Base-by-base conservation (phyloP, 2,113 vertebrate species). In the Neofelis nebulosa region DNA sequence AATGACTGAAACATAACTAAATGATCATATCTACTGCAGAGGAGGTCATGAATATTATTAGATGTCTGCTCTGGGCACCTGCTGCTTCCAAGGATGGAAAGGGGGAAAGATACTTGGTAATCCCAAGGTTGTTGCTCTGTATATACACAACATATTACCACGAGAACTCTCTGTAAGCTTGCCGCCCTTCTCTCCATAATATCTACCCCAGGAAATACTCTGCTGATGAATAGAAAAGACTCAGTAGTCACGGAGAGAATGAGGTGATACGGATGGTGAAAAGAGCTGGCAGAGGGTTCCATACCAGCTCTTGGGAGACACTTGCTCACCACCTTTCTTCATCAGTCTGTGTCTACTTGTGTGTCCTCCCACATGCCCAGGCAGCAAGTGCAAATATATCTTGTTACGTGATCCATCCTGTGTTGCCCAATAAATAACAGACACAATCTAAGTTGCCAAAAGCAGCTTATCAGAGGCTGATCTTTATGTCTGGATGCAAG, bases 391-490 rank as follows among this genome's bases (percentile, higher is more conserved):
- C 68, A 93, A 96, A 95, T 93, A 94, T 57, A 29, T 82, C 78
- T 96, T 25, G 57, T 76, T 96, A 95, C 76, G 69, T 82, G 92
- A 97, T 78, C 97, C 84, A 88, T 96, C 96, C 76, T 92, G 92
- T 33, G 57, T 66, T 91, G 63, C 95, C 87, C 74, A 83, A 95
- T 96, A 96, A 98, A 97, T 94, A 98, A 97, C 69, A 97, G 84
- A 90, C 69, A 97, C 94, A 81, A 96, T 96, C 45, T 50, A 81
- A 76, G 96, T 0, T 48, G 85, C 97, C 97, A 97, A 98, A 80
- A 95, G 91, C 63, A 95, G 66, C 87, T 98, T 98, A 98, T 97
- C 96, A 8, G 9, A 92, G 33, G 31, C 95, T 96, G 98, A 98
- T 97, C 97, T 98, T 95, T 95, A 92, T 29, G 96, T 96, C 48